phyloP scores from a whole-genome alignment of 2,888 invertebrate genomes.

The Icerya purchasi region DNA sequence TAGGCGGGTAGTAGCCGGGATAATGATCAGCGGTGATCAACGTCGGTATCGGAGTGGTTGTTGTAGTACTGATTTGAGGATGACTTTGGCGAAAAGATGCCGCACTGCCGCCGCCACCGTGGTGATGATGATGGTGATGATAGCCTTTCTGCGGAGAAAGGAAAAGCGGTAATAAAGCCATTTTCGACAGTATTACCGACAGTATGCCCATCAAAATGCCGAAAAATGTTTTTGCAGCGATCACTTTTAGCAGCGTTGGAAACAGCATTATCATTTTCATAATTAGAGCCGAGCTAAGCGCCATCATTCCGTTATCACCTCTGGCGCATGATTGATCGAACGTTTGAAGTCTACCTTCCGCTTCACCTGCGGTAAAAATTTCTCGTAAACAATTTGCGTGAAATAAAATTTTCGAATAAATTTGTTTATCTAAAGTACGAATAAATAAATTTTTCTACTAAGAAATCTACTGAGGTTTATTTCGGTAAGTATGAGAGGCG shows the following conservation, averaged over 20 bases:
- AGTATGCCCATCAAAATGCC: conserved; percentile 9
- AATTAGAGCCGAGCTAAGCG: conserved; percentile 9
- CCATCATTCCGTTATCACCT: conserved; percentile 10
- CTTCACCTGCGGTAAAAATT: too few species aligned
- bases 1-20: not conserved
- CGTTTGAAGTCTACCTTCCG: too few species aligned
- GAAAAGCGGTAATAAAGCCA: conserved; percentile 9
- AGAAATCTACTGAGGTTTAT: too few species aligned
- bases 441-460: too few species aligned
- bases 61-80: not conserved
- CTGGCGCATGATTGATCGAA: conserved; percentile 8
- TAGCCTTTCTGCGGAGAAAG: not conserved
- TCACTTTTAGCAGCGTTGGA: conserved; percentile 8
- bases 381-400: too few species aligned
- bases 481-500: too few species aligned
- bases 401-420: too few species aligned
- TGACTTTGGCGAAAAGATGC: not conserved
- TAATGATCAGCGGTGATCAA: not conserved
- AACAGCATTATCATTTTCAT: conserved; percentile 9
- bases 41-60: not conserved
- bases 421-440: too few species aligned
- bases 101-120: too few species aligned
- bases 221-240: conserved; percentile 10
- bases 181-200: conserved; percentile 10
- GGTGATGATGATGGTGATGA: not conserved